Conservation (phyloP, 1,140 invertebrate species). For the Diorhabda elongata region DNA sequence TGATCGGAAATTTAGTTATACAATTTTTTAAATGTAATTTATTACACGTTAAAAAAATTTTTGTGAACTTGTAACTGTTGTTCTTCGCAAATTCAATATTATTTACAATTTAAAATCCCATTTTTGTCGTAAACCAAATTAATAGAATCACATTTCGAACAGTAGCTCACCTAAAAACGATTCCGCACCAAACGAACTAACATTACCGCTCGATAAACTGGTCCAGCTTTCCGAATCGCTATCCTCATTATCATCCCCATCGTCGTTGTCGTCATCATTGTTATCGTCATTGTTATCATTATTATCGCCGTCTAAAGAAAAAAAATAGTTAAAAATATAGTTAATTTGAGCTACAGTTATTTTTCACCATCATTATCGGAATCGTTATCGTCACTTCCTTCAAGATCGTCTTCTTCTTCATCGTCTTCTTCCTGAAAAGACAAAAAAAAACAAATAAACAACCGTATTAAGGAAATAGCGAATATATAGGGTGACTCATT, state of each 20-base stretch:
- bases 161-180: slow-evolving; percentile 8
- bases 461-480: neutral
- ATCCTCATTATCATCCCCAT: slow-evolving; percentile 7
- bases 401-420: slow-evolving; percentile 59
- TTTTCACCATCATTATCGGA: slow-evolving; percentile 50
- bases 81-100: too few relatives aligned
- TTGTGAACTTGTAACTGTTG: too few relatives aligned
- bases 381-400: slow-evolving; percentile 54
- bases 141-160: neutral
- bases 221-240: slow-evolving; percentile 15
- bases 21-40: too few relatives aligned
- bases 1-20: too few relatives aligned
- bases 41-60: too few relatives aligned
- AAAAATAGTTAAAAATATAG: neutral
- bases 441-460: slow-evolving; percentile 13
- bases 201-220: slow-evolving; percentile 11
- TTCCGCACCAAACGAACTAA: slow-evolving; percentile 8
- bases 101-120: too few relatives aligned
- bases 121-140: too few relatives aligned
- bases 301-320: slow-evolving; percentile 10
- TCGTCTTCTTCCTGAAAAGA: slow-evolving; percentile 60
- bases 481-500: too few relatives aligned
- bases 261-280: slow-evolving; percentile 9
- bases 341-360: neutral
- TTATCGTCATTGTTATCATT: slow-evolving; percentile 17